Base-by-base conservation (phyloP, 1,140 invertebrate genomes). In the Holcopasites calliopsidis region DNA sequence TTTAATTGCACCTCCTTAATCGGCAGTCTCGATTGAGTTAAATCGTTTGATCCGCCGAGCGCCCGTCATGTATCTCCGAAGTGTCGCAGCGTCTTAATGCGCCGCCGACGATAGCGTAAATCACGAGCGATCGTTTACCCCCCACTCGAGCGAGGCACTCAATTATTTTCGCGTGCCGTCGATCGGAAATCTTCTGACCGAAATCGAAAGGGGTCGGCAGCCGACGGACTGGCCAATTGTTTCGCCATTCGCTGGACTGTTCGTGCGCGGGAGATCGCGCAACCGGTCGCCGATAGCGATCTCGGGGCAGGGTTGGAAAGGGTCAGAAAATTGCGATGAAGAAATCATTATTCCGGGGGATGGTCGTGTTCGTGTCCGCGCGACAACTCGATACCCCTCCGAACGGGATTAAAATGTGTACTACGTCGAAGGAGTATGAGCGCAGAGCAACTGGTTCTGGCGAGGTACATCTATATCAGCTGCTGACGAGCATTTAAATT, bases 51-150 rank as follows among this genome's bases (percentile, higher is more conserved):
- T 49, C 33, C n/a, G 16, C 16, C 21, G 31, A 35, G 65, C 70
- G 75, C 65, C 71, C 80, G 80, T 62, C 38, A 58, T 35, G 44
- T 62, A n/a, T n/a, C n/a, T 33, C 28, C 47, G 54, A 23, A 52
- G 82, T 73, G 33, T 83, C 72, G 57, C 72, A 35, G 72, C 35
- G 18, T 23, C 49, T 82, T 79, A 71, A 82, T 70, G 57, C 55
- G 38, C n/a, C 35, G 77, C 60, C 74, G 80, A 84, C 69, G 73
- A 79, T 73, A 76, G 68, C 54, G 80, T 80, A 74, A 82, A 82
- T 77, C 72, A 76, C 68, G 52, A 18, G 13, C 26, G 18, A 33
- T 33, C 55, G 35, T 1, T 47, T 18, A 47, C 8, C 16, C 44
- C 33, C 31, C 35, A 7, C 0, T 40, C 64, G 31, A 47, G 21